Percentiles rank a stretch among this genome's conserved stretches.
Conservation (phyloP, 2,888 invertebrate genomes). For the Phlogophora meticulosa region DNA sequence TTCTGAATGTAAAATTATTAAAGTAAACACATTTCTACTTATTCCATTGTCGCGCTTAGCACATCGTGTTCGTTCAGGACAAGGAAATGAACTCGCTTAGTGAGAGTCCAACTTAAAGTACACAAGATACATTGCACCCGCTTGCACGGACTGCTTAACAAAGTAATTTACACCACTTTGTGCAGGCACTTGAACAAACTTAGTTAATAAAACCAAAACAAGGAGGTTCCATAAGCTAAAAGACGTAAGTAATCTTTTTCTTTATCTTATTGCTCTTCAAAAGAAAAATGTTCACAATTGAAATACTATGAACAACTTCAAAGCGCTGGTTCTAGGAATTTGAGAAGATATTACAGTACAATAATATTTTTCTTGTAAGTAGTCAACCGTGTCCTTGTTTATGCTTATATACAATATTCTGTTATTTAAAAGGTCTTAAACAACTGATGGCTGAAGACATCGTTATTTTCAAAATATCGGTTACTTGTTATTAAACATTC, state of each 20-base stretch:
- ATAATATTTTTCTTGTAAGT: neutral
- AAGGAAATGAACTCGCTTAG: conserved; percentile 21
- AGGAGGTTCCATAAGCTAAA: neutral
- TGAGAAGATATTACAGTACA: neutral
- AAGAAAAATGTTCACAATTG: neutral
- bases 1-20: neutral
- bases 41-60: conserved; percentile 19
- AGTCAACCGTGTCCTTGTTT: neutral
- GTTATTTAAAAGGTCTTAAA: neutral
- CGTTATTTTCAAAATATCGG: neutral
- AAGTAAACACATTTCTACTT: conserved; percentile 6
- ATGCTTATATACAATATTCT: neutral
- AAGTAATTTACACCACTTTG: conserved; percentile 42
- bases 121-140: conserved; percentile 30
- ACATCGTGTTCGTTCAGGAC: conserved; percentile 3
- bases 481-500: neutral
- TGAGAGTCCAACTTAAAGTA: conserved; percentile 19
- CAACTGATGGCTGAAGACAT: neutral
- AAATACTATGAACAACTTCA: conserved; percentile 1
- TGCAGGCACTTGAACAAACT: conserved; percentile 21
- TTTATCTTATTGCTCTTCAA: conserved; percentile 5
- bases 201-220: conserved; percentile 2
- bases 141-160: conserved; percentile 22
- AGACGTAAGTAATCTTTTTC: neutral
- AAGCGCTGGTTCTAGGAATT: conserved; percentile 17